Evolutionary conservation across 2,888 invertebrate genomes (phyloP), one percentile per base, ranked within the genome.

Genomic region (Halocaridina rubra): DNA sequence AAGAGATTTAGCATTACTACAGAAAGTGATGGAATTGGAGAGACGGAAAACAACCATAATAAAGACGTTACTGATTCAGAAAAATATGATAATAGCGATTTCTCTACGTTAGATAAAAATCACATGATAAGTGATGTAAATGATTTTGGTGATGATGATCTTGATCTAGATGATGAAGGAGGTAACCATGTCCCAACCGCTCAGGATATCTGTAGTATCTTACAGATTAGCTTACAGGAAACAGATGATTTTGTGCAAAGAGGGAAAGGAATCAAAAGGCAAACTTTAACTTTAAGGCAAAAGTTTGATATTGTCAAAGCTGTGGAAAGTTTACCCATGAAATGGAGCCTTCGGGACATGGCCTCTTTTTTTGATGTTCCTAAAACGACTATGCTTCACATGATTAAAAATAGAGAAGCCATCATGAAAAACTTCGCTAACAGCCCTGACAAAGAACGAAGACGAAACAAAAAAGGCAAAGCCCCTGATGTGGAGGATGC

Each of bases 261-360:
- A 61, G 77, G 77, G 22, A 77, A 77, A 32, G 77, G 77, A 30
- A 77, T 77, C 24, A 77, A 77, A 59, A 77, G 77, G 61, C 77
- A 61, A 59, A 77, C 77, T 10, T 61, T 77, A 59, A 77, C 77
- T 30, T 30, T 77, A 19, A 59, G 77, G 59, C 77, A 77, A 32
- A 77, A 77, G 61, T 77, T 77, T 77, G 77, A 77, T 19, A 77
- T 77, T 61, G 77, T 77, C 19, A 77, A 77, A 19, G 77, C 77
- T 24, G 61, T 77, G 22, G 77, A 77, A 29, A 77, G 77, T 30
- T 24, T 77, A n/a, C 77, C 77, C 24, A 77, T 77, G 77, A 77
- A 77, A 13, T 77, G 77, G 77, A 77, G 77, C 24, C 33, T 77
- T 8, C 77, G 77, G 13, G 77, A 77, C n/a, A 77, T 77, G 77